Evolutionary conservation across 2,888 invertebrate species (phyloP).

Genomic region (Patella pellucida): DNA sequence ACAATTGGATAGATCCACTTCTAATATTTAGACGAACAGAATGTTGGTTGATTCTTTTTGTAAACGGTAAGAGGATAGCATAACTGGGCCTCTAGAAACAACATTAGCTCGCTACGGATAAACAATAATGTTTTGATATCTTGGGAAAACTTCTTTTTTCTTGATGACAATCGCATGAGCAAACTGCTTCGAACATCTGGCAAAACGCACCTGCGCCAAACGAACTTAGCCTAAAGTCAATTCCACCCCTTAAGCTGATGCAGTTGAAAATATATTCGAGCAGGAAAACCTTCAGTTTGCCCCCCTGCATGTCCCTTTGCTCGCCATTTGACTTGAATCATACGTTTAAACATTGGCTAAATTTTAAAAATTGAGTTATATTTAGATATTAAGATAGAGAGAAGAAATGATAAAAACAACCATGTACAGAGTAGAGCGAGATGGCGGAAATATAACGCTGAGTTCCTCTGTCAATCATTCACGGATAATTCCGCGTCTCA

Average conservation of each 20-base stretch:
- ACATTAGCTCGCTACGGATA: conserved; percentile 18
- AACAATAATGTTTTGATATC: conserved; percentile 26
- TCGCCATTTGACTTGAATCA: too few relatives aligned
- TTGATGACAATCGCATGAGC: conserved; percentile 14
- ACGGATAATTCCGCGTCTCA: conserved; percentile 16
- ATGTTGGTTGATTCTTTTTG: too few relatives aligned
- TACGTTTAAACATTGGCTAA: too few relatives aligned
- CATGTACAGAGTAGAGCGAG: too few relatives aligned
- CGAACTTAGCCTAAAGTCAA: neutral
- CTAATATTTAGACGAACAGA: too few relatives aligned
- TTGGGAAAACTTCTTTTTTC: conserved; percentile 14
- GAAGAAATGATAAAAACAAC: too few relatives aligned
- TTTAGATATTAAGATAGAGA: too few relatives aligned
- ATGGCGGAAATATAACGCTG: too few relatives aligned
- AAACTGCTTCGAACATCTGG: conserved; percentile 17
- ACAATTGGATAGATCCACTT: too few relatives aligned
- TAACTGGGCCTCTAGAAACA: conserved; percentile 23
- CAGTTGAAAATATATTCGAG: too few relatives aligned
- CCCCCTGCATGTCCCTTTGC: neutral
- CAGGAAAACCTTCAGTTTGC: neutral
- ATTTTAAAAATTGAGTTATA: too few relatives aligned
- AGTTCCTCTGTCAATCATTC: conserved; percentile 22
- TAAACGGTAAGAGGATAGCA: conserved; percentile 22
- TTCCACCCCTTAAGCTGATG: conserved; percentile 8
- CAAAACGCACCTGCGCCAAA: neutral